phyloP scores from a whole-genome alignment of 2,113 vertebrate genomes.

The Mobula birostris region DNA sequence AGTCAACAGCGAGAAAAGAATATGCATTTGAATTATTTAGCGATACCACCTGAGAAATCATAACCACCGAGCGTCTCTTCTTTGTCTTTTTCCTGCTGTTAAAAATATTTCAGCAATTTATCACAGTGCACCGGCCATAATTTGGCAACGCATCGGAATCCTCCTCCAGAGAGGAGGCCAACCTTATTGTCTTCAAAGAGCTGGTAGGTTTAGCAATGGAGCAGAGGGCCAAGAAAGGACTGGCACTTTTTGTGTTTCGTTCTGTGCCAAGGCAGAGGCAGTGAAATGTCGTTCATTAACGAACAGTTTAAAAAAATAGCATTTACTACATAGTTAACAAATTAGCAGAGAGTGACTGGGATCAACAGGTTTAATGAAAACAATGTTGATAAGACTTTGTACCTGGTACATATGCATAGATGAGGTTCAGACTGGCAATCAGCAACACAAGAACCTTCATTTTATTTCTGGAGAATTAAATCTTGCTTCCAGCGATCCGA shows the following conservation, averaged over 20 bases:
- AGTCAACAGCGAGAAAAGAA: background rate
- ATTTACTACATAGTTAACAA: background rate
- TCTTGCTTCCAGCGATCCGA: background rate
- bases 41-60: background rate
- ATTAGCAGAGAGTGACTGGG: background rate
- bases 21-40: background rate
- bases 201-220: background rate
- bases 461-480: background rate
- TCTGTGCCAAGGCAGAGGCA: background rate
- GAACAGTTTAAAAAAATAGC: background rate
- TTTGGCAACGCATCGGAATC: background rate
- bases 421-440: background rate
- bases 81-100: background rate
- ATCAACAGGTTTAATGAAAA: background rate
- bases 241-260: background rate
- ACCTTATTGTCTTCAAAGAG: background rate
- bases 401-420: background rate
- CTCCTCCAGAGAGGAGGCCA: background rate
- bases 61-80: background rate
- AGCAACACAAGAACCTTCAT: background rate
- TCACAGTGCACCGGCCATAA: background rate
- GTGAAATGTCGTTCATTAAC: background rate
- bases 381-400: background rate
- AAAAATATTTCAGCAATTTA: background rate
- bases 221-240: background rate